Base-by-base conservation (phyloP, 64 coral and sea anemone genomes). In the Cladopsammia gracilis region DNA sequence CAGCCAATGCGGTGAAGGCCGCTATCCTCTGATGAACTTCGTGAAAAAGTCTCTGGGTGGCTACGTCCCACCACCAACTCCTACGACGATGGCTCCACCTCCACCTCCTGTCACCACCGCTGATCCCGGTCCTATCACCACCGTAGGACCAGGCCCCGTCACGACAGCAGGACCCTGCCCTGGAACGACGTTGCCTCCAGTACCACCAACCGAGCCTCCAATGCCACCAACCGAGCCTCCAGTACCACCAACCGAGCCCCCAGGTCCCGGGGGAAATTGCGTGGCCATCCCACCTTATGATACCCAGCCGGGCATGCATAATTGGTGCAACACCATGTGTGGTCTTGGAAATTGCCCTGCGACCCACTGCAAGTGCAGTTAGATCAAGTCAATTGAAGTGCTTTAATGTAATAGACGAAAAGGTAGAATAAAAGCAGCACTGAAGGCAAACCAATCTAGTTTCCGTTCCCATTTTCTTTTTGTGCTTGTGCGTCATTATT, bases 241-340 rank as follows among this genome's bases (percentile, higher is more conserved):
- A 34, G 34, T 34, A 34, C 34, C 34, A 34, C 34, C 87, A 3
- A 62, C 87, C 4, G 53, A 34, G 34, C 34, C 34, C 34, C 34
- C 34, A 34, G 34, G 34, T 34, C 34, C 34, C 34, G 34, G 34
- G 34, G 34, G 34, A 34, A 34, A 34, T 34, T 34, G 34, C 34
- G 50, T 45, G 11, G 90, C 71, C 4, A 69, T 86, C 3, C 90
- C 90, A 86, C 90, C 90, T 4, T 92, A 77, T 24, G 72, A 92
- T 60, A 51, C 11, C 4, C 68, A 86, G 3, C 71, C 90, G 5
- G 90, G 90, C 4, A 86, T 86, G 81, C 2, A 92, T 77, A 71
- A 12, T 3, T 92, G 81, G 81, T 92, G 90, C 58, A 19, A 44
- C 3, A 1, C 0, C 1, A 86, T 75, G 54, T 92, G 90, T 57